Percentiles rank a stretch among this genome's conserved stretches.
Conservation (phyloP, 2,113 vertebrate species). For the Microtus oregoni region DNA sequence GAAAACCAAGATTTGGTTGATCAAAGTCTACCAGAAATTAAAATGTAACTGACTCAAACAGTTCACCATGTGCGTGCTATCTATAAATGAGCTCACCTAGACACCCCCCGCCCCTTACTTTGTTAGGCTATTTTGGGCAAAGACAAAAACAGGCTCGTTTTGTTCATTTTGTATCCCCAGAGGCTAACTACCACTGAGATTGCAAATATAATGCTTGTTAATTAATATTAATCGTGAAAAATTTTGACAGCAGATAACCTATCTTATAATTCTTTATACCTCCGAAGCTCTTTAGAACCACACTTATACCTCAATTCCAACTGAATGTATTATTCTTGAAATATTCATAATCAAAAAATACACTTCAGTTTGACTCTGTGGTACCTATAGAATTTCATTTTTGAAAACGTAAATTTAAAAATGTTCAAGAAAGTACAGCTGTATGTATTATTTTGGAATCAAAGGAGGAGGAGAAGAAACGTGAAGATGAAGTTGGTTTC, state of each 20-base stretch:
- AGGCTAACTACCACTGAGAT: background rate
- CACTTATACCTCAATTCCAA: constrained; percentile 12
- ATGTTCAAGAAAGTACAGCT: background rate
- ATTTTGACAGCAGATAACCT: background rate
- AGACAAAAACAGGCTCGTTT: background rate
- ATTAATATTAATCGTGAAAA: background rate
- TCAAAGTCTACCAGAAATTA: constrained; percentile 88
- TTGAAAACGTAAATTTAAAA: constrained; percentile 34
- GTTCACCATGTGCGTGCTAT: constrained; percentile 3
- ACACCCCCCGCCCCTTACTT: background rate
- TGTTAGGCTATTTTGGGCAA: background rate
- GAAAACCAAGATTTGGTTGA: constrained; percentile 87
- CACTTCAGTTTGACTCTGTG: background rate
- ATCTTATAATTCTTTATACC: background rate
- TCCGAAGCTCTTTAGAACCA: constrained; percentile 28
- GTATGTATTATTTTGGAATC: background rate
- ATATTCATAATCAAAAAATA: constrained; percentile 26
- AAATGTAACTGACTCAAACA: constrained; percentile 86
- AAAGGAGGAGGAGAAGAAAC: background rate
- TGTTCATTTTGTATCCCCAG: background rate
- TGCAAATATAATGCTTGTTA: background rate
- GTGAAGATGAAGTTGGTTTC: background rate
- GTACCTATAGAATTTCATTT: background rate
- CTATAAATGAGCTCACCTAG: background rate
- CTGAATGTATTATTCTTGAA: background rate